phyloP scores from a whole-genome alignment of 1,140 invertebrate species.

The Papilio machaon region DNA sequence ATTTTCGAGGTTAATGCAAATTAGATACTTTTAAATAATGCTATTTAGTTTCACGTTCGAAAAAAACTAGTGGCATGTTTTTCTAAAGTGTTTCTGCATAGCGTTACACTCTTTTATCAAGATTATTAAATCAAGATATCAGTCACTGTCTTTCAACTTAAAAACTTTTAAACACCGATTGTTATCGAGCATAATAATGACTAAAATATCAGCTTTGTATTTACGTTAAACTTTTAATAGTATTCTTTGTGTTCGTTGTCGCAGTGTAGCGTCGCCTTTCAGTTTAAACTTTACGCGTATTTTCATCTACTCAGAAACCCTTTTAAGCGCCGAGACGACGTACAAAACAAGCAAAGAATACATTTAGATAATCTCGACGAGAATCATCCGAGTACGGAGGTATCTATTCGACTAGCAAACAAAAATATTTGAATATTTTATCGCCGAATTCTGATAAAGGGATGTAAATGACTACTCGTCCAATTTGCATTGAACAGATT shows the following conservation, averaged over 20 bases:
- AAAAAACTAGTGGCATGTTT: too few species aligned
- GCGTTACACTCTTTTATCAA: too few species aligned
- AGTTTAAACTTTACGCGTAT: conserved; percentile 18
- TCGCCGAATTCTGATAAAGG: conserved; percentile 76
- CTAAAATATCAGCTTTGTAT: conserved; percentile 4
- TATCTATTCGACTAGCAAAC: conserved; percentile 61
- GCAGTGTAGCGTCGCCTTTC: conserved; percentile 6
- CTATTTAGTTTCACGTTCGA: too few species aligned
- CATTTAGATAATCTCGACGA: conserved; percentile 36
- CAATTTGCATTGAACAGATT: conserved; percentile 81
- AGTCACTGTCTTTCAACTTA: too few species aligned
- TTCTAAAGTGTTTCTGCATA: too few species aligned
- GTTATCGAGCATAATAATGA: neutral
- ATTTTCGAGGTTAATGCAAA: too few species aligned
- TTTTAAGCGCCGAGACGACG: conserved; percentile 20
- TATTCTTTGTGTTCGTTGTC: conserved; percentile 1
- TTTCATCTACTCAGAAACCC: conserved; percentile 18
- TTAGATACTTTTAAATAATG: too few species aligned
- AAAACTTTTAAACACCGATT: neutral
- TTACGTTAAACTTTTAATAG: conserved; percentile 18
- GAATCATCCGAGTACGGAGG: conserved; percentile 39
- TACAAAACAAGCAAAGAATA: conserved; percentile 24
- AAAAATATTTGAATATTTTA: conserved; percentile 80
- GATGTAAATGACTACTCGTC: conserved; percentile 80
- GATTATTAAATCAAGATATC: too few species aligned